Evolutionary conservation across 2,113 vertebrate species (phyloP).

Genomic region (Platichthys stellatus): DNA sequence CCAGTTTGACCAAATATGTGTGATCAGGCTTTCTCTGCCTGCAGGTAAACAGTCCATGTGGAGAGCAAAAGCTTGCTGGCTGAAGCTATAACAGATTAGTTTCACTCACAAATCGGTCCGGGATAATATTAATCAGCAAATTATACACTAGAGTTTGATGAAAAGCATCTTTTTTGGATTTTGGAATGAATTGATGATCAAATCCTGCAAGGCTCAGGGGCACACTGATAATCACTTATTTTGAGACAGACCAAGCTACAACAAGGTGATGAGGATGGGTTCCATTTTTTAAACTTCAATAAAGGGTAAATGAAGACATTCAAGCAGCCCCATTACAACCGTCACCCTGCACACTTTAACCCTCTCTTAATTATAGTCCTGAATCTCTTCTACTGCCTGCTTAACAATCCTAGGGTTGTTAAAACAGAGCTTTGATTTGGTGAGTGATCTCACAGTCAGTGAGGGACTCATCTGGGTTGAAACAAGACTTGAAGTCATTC

Average conservation of each 20-base stretch:
- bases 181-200: constrained; percentile 77
- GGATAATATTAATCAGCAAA: constrained; percentile 55
- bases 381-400: constrained; percentile 23
- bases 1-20: no score
- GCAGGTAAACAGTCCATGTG: no score
- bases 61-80: not conserved
- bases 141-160: constrained; percentile 64
- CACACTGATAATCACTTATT: constrained; percentile 71
- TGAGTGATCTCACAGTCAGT: constrained; percentile 13
- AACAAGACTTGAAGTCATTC: constrained; percentile 16
- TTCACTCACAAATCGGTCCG: constrained; percentile 19
- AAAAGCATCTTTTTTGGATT: constrained; percentile 66
- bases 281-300: constrained; percentile 75
- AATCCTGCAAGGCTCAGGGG: constrained; percentile 64
- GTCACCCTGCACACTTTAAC: constrained; percentile 58
- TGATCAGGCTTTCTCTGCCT: no score
- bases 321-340: constrained; percentile 56
- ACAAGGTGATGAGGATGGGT: constrained; percentile 58
- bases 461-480: constrained; percentile 39
- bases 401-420: constrained; percentile 17
- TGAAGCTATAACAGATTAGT: constrained; percentile 1
- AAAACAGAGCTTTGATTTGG: constrained; percentile 33
- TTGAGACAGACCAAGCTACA: constrained; percentile 77
- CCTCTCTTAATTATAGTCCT: constrained; percentile 37
- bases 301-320: constrained; percentile 70